phyloP scores from a whole-genome alignment of 1,140 invertebrate genomes.

The Lepidotrigona ventralis region DNA sequence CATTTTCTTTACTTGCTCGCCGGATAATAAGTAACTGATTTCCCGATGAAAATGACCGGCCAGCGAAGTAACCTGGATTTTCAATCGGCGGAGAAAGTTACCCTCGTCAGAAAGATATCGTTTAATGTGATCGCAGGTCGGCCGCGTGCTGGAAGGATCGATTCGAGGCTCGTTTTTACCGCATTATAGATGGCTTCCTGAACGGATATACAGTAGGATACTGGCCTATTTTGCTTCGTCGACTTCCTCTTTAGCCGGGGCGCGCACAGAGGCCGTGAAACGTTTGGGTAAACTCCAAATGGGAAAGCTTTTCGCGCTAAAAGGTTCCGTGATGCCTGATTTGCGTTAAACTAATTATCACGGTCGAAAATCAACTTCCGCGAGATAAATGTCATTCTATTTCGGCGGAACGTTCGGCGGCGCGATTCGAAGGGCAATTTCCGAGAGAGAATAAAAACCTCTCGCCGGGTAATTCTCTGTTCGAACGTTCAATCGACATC shows the following conservation, averaged over 20 bases:
- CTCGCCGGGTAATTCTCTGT: background rate
- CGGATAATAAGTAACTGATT: background rate
- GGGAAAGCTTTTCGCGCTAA: constrained; percentile 25
- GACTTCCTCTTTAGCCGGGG: constrained; percentile 10
- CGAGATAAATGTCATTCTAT: constrained; percentile 2
- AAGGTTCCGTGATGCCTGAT: constrained; percentile 4
- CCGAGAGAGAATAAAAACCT: background rate
- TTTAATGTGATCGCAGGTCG: constrained; percentile 11
- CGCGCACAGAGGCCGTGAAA: background rate
- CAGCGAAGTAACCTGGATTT: background rate
- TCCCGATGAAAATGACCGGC: background rate
- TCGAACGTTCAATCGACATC: background rate
- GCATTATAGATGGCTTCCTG: constrained; percentile 30
- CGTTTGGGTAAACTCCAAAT: constrained; percentile 37
- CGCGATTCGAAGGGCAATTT: background rate
- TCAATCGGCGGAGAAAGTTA: background rate
- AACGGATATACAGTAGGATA: constrained; percentile 14
- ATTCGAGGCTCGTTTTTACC: constrained; percentile 21
- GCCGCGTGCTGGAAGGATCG: background rate
- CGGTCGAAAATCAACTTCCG: constrained; percentile 2
- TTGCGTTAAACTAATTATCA: constrained; percentile 29
- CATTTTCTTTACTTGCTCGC: no score
- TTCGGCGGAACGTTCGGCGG: background rate
- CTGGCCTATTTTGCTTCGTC: constrained; percentile 37
- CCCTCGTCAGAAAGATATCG: constrained; percentile 11